A percentile compares a stretch with the other conserved stretches of the same genome.
Conservation (phyloP, 1,140 invertebrate species). For the Orchestia grillus region DNA sequence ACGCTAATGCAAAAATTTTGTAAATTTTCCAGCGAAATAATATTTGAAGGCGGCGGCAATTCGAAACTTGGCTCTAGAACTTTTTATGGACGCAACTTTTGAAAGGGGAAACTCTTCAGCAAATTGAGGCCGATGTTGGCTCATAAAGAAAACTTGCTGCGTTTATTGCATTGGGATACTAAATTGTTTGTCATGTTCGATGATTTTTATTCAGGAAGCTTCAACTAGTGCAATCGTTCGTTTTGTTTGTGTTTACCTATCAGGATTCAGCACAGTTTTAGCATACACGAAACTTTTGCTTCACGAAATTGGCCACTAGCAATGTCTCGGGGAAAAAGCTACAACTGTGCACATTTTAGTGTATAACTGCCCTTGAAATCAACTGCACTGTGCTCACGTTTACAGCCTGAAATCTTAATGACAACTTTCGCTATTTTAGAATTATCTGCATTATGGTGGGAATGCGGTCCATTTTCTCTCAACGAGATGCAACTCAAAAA, state of each 20-base stretch:
- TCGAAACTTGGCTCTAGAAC: conserved; percentile 36
- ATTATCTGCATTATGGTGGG: too few relatives aligned
- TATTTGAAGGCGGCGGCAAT: conserved; percentile 34
- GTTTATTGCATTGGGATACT: conserved; percentile 33
- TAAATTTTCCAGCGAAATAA: conserved; percentile 3
- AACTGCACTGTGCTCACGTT: not conserved
- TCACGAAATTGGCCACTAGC: not conserved
- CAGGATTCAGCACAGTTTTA: too few relatives aligned
- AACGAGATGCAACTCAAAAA: too few relatives aligned
- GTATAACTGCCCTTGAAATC: not conserved
- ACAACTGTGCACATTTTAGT: not conserved
- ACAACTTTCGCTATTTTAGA: too few relatives aligned
- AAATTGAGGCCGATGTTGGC: conserved; percentile 35
- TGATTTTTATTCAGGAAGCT: not conserved
- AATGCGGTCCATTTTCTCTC: too few relatives aligned
- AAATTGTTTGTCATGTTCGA: conserved; percentile 20
- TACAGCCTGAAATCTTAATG: too few relatives aligned
- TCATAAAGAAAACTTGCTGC: conserved; percentile 34
- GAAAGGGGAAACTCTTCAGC: not conserved
- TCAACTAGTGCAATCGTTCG: not conserved
- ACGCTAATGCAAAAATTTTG: conserved; percentile 34
- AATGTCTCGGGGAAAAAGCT: not conserved
- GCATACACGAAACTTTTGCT: too few relatives aligned
- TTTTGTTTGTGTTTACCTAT: not conserved
- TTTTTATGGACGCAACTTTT: conserved; percentile 33